Percentiles rank a stretch among this genome's conserved stretches.
phyloP scores from a whole-genome alignment of 2,888 invertebrate genomes.

The Rhogogaster chlorosoma region DNA sequence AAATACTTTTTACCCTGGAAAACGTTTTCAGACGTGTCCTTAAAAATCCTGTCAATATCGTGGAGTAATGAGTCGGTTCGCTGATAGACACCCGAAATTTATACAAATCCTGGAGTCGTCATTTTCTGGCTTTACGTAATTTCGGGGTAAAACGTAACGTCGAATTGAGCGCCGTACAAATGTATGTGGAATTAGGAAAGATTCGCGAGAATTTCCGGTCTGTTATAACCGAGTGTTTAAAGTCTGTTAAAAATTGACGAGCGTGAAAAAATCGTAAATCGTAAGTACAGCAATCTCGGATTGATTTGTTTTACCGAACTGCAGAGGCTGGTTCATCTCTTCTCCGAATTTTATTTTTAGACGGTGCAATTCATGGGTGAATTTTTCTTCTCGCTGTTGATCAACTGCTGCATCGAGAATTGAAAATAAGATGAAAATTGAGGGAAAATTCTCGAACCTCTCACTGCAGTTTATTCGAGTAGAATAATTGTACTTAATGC shows the following conservation, averaged over 20 bases:
- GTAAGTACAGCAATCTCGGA: not conserved
- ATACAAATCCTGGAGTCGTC: too few relatives aligned
- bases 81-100: too few relatives aligned
- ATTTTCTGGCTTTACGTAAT: too few relatives aligned
- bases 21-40: too few relatives aligned
- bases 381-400: not conserved
- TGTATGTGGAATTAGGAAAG: not conserved
- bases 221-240: slow-evolving; percentile 24
- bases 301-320: slow-evolving; percentile 30
- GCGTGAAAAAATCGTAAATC: not conserved
- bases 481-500: not conserved
- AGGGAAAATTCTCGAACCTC: not conserved
- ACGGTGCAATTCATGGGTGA: slow-evolving; percentile 23
- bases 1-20: too few relatives aligned
- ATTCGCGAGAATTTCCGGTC: not conserved
- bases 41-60: too few relatives aligned
- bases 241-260: slow-evolving; percentile 11
- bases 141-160: not conserved
- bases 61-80: too few relatives aligned
- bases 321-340: slow-evolving; percentile 15
- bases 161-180: not conserved
- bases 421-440: slow-evolving; percentile 12
- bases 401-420: not conserved
- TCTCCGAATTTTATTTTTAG: slow-evolving; percentile 30
- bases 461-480: not conserved